Percentiles rank a stretch among this genome's conserved stretches.
Evolutionary conservation across 2,113 vertebrate genomes (phyloP).

Genomic region (Grantiella picta): DNA sequence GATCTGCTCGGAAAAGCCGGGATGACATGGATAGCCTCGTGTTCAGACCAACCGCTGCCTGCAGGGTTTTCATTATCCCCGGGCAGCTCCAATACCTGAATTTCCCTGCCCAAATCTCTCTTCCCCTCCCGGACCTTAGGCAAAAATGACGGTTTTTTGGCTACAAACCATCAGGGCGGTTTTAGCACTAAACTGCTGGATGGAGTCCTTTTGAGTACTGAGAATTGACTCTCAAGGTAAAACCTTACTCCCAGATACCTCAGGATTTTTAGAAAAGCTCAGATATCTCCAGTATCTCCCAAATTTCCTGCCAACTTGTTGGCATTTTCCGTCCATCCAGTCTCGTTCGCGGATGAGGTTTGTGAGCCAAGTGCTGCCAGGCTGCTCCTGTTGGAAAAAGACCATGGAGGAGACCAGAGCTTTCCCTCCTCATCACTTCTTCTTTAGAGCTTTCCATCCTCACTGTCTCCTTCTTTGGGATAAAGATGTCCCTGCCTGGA

Average conservation of each 20-base stretch:
- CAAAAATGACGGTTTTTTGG: background rate
- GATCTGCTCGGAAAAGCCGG: background rate
- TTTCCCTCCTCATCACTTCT: background rate
- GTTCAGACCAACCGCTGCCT: background rate
- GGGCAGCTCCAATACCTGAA: background rate
- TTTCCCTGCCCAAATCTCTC: background rate
- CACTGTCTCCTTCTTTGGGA: background rate
- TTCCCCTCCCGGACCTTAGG: background rate
- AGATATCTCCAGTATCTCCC: background rate
- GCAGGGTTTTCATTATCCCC: background rate
- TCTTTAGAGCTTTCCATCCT: too few species aligned
- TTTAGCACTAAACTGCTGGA: background rate
- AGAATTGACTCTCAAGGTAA: accelerated
- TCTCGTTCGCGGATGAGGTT: too few species aligned
- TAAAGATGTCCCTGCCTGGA: accelerated
- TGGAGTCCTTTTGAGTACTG: background rate
- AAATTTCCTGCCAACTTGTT: background rate
- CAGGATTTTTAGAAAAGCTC: background rate
- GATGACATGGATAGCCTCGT: background rate
- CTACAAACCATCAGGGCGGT: background rate
- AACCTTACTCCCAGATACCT: background rate
- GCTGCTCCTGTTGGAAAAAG: background rate
- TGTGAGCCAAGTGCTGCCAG: background rate
- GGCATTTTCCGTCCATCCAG: background rate
- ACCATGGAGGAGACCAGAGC: accelerated